Conservation (phyloP, 2,888 invertebrate genomes). For the Molorchus minor region DNA sequence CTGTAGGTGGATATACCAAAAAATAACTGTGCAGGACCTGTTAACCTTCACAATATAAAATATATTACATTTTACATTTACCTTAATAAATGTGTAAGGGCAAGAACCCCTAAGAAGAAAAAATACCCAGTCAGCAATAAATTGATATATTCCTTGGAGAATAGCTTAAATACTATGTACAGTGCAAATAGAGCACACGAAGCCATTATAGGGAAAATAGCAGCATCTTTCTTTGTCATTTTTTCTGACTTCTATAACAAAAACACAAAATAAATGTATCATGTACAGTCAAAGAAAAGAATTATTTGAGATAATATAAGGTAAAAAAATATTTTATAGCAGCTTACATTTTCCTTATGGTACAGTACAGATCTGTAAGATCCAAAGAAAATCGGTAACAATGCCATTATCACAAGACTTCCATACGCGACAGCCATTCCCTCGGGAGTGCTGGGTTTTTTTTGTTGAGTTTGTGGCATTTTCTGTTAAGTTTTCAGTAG, state of each 20-base stretch:
- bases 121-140: conserved; percentile 93
- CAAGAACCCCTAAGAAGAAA: conserved; percentile 94
- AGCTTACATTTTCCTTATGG: conserved; percentile 87
- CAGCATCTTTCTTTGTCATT: no score
- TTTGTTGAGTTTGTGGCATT: conserved; percentile 72
- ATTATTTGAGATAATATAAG: no score
- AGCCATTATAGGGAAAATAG: conserved; percentile 97
- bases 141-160: conserved; percentile 97
- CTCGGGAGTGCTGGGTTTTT: conserved; percentile 84
- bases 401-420: conserved; percentile 94
- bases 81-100: conserved; percentile 91
- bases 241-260: conserved; percentile 74
- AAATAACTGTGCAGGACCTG: conserved; percentile 2
- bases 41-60: background rate
- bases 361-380: conserved; percentile 91
- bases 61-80: conserved; percentile 50
- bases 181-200: conserved; percentile 93
- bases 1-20: no score
- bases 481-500: conserved; percentile 70
- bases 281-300: no score
- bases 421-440: conserved; percentile 95
- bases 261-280: conserved; percentile 21
- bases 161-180: conserved; percentile 92
- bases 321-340: background rate
- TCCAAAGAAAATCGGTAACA: conserved; percentile 95